A percentile compares a stretch with the other conserved stretches of the same genome.
phyloP scores from a whole-genome alignment of 2,888 invertebrate species.

The Eilema depressum region DNA sequence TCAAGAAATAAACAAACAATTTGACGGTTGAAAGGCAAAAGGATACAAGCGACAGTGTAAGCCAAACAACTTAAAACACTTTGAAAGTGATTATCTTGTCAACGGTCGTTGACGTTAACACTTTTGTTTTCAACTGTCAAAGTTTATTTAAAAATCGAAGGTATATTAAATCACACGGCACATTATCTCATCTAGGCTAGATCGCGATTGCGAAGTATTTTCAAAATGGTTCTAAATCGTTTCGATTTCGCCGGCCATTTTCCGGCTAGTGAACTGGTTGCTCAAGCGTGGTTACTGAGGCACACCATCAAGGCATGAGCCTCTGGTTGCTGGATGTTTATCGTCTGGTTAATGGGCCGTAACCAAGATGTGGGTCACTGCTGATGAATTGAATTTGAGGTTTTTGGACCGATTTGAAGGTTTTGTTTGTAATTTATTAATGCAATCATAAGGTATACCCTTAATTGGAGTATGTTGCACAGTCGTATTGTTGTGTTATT shows the following conservation, averaged over 20 bases:
- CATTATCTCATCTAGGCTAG: constrained; percentile 38
- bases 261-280: constrained; percentile 56
- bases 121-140: not conserved
- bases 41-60: not conserved
- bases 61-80: not conserved
- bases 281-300: constrained; percentile 48
- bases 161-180: constrained; percentile 20
- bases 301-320: constrained; percentile 50
- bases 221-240: constrained; percentile 53
- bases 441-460: not conserved
- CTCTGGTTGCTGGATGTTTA: constrained; percentile 49
- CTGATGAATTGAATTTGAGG: constrained; percentile 33
- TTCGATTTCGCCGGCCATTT: constrained; percentile 59
- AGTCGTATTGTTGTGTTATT: not conserved
- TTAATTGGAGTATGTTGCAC: not conserved
- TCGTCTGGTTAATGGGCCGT: constrained; percentile 49
- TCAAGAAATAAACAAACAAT: not conserved
- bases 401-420: constrained; percentile 5
- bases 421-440: not conserved
- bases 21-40: not conserved
- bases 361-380: constrained; percentile 35
- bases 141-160: not conserved
- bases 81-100: not conserved
- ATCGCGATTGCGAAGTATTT: constrained; percentile 48
- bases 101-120: not conserved